Percentiles rank a stretch among this genome's conserved stretches.
Conservation (phyloP, 2,797 vertebrate genomes). For the Acanthurus tractus region DNA sequence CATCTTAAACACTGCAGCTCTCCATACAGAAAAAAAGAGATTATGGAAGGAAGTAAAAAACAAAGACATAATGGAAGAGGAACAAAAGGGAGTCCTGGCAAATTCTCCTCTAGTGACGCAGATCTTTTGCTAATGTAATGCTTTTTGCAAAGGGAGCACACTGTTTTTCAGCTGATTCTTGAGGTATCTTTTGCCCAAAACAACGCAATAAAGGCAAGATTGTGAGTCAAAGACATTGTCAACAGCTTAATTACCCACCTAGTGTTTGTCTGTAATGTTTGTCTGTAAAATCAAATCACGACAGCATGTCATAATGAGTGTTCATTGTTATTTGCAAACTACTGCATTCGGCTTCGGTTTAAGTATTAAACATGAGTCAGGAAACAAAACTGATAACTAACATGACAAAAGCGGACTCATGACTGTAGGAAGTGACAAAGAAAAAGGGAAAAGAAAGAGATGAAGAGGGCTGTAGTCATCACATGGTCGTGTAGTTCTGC, state of each 20-base stretch:
- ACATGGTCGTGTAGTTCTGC: constrained; percentile 23
- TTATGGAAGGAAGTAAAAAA: constrained; percentile 30
- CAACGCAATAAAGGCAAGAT: constrained; percentile 27
- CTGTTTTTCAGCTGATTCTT: constrained; percentile 12
- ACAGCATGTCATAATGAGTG: constrained; percentile 14
- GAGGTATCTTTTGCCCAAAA: constrained; percentile 32
- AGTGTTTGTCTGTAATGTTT: constrained; percentile 10
- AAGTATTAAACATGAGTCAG: constrained; percentile 13
- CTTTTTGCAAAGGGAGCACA: constrained; percentile 5
- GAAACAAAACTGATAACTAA: constrained; percentile 37
- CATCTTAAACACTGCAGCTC: constrained; percentile 25
- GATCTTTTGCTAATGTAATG: background rate
- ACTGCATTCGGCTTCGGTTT: constrained; percentile 22
- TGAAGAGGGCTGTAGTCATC: constrained; percentile 10
- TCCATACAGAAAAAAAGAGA: constrained; percentile 20
- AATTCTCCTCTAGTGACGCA: constrained; percentile 19
- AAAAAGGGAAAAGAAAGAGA: constrained; percentile 9
- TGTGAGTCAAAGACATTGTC: constrained; percentile 19
- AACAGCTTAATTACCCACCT: constrained; percentile 8
- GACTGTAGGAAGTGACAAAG: background rate
- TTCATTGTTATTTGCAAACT: constrained; percentile 37
- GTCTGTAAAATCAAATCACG: constrained; percentile 27
- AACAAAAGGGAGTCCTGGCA: constrained; percentile 34
- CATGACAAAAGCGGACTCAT: constrained; percentile 13
- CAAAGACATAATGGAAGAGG: constrained; percentile 30